Conservation (phyloP, 2,888 invertebrate species). For the Conops quadrifasciatus region DNA sequence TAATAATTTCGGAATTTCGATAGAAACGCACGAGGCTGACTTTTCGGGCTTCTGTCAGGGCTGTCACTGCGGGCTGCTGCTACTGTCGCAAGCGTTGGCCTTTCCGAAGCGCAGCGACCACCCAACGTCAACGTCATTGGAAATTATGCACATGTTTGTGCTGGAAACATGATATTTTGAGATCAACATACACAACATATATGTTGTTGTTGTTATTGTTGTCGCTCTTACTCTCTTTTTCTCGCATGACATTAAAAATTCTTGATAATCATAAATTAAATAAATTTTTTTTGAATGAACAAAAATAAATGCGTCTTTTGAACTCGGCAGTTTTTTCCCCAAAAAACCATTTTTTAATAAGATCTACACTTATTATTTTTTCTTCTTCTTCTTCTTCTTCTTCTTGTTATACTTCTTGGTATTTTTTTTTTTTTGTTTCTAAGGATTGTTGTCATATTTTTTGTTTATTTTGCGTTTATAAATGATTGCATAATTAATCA, state of each 20-base stretch:
- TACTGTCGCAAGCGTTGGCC: not conserved
- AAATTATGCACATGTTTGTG: constrained; percentile 30
- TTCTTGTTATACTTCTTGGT: not conserved
- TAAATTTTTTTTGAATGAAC: constrained; percentile 2
- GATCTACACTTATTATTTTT: not conserved
- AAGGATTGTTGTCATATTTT: not conserved
- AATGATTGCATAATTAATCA: constrained; percentile 33
- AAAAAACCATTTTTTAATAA: too few species aligned
- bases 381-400: not conserved
- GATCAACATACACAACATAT: constrained; percentile 3
- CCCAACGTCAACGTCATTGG: constrained; percentile 22
- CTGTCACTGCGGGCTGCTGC: constrained; percentile 2
- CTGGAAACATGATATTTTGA: constrained; percentile 27
- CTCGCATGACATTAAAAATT: constrained; percentile 28
- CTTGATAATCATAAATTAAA: constrained; percentile 28
- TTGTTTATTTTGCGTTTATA: not conserved
- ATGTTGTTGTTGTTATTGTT: not conserved
- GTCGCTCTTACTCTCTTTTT: not conserved
- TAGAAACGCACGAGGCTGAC: too few species aligned
- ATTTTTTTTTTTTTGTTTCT: not conserved
- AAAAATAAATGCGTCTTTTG: constrained; percentile 31
- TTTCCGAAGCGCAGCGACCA: constrained; percentile 20
- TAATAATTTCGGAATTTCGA: constrained; percentile 28
- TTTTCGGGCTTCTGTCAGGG: not conserved
- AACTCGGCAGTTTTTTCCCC: constrained; percentile 3